Evolutionary conservation across 37 sponge, comb jelly and placozoan genomes (phyloP).

Genomic region (Spongia lamella): DNA sequence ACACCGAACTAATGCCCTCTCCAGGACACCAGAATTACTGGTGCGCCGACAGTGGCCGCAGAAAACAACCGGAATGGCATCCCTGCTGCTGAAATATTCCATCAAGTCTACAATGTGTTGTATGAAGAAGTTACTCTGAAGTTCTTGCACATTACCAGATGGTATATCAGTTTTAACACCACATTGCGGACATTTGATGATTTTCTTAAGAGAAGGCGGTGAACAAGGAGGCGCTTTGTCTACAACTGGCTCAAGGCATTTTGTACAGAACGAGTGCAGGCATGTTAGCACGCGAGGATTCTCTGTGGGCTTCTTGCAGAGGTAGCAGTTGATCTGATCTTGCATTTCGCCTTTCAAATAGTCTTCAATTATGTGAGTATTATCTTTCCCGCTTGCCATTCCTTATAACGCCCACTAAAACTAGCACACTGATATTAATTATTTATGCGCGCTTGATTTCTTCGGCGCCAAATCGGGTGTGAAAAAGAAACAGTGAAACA

Average conservation of each 20-base stretch:
- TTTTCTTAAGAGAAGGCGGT: not conserved
- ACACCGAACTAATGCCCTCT: constrained; percentile 45
- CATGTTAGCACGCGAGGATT: constrained; percentile 47
- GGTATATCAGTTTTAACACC: constrained; percentile 34
- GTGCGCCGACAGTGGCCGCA: constrained; percentile 46
- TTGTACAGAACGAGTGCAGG: constrained; percentile 51
- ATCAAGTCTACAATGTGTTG: constrained; percentile 61
- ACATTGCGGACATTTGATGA: constrained; percentile 36
- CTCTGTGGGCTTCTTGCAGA: constrained; percentile 26
- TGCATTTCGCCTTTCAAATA: constrained; percentile 5
- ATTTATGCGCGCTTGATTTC: too few species aligned
- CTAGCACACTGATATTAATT: too few species aligned
- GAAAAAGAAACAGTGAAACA: too few species aligned
- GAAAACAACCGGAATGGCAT: constrained; percentile 42
- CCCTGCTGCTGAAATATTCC: constrained; percentile 54
- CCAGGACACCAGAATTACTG: constrained; percentile 18
- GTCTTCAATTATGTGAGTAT: too few species aligned
- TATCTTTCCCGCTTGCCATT: too few species aligned
- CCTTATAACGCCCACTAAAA: too few species aligned
- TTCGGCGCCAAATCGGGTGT: too few species aligned
- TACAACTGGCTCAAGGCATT: constrained; percentile 27
- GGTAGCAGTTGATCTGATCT: constrained; percentile 47
- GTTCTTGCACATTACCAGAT: constrained; percentile 12
- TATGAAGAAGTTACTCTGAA: constrained; percentile 50
- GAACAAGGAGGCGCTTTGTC: not conserved